Evolutionary conservation across 2,888 invertebrate genomes (phyloP), one percentile per base, ranked within the genome.

Genomic region (Caenorhabditis becei): DNA sequence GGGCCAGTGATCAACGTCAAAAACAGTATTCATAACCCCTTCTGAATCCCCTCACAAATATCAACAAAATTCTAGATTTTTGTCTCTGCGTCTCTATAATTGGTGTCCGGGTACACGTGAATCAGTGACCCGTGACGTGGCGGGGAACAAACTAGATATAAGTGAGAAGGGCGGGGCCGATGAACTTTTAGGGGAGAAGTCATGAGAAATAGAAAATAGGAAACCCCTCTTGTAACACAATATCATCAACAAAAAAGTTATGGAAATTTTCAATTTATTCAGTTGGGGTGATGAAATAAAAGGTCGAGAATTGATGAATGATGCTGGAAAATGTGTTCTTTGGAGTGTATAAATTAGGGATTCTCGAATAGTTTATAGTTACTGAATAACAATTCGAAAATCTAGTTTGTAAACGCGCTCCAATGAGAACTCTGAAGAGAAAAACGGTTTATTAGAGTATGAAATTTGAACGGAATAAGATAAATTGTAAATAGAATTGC

Each of bases 101-200:
- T 41, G 41, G 41, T 2, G 41, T 11, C n/a, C n/a, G 41, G 14
- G 41, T 41, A 41, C 41, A 41, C 2, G 10, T 41, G 41, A 41
- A 41, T 41, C 47, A 20, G n/a, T 47, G 47, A 47, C 47, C 47
- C 18, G 47, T 47, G 47, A 47, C 47, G 18, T n/a, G 18, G 47
- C 41, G 41, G 41, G 7, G 41, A 41, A 14, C 8, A 47, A 47
- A 47, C 47, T 47, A 18, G 47, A 47, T 47, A 47, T 41, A 41
- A 14, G 2, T 41, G 41, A 41, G 41, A 14, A 14, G 41, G n/a
- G n/a, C n/a, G n/a, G n/a, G n/a, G n/a, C n/a, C n/a, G n/a, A n/a
- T n/a, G n/a, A 14, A 41, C 8, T 14, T 14, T 41, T 7, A 41
- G 32, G 32, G 32, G 32, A 32, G 10, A 32, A 32, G 10, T 10